phyloP scores from a whole-genome alignment of 1,140 invertebrate species.

The Trachymyrmex septentrionalis region DNA sequence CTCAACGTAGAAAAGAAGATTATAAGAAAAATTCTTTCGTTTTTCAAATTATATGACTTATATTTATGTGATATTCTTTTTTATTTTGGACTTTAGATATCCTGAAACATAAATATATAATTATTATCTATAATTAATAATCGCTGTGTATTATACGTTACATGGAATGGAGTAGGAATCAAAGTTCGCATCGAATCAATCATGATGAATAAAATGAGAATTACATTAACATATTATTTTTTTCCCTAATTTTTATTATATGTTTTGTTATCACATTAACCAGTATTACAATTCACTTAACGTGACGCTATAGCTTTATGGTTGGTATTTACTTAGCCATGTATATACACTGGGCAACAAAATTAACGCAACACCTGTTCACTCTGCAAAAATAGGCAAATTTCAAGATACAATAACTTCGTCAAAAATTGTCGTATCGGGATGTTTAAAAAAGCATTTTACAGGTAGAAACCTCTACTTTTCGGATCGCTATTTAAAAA shows the following conservation, averaged over 20 bases:
- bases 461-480: too few relatives aligned
- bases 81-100: background rate
- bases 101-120: background rate
- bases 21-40: background rate
- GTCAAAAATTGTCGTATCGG: too few relatives aligned
- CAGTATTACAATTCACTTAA: slow-evolving; percentile 37
- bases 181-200: slow-evolving; percentile 5
- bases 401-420: too few relatives aligned
- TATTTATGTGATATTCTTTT: background rate
- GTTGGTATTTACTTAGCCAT: background rate
- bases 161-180: background rate
- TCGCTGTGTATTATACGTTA: background rate
- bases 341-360: too few relatives aligned
- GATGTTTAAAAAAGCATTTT: too few relatives aligned
- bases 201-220: background rate
- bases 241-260: slow-evolving; percentile 8
- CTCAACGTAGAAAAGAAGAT: background rate
- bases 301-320: background rate
- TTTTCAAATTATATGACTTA: background rate
- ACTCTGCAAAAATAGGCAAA: too few relatives aligned
- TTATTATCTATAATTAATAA: background rate
- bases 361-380: too few relatives aligned
- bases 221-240: slow-evolving; percentile 16
- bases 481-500: too few relatives aligned
- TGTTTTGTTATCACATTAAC: slow-evolving; percentile 33